Evolutionary conservation across 2,888 invertebrate species (phyloP), one percentile per base, ranked within the genome.

Genomic region (Steinernema scapterisci): DNA sequence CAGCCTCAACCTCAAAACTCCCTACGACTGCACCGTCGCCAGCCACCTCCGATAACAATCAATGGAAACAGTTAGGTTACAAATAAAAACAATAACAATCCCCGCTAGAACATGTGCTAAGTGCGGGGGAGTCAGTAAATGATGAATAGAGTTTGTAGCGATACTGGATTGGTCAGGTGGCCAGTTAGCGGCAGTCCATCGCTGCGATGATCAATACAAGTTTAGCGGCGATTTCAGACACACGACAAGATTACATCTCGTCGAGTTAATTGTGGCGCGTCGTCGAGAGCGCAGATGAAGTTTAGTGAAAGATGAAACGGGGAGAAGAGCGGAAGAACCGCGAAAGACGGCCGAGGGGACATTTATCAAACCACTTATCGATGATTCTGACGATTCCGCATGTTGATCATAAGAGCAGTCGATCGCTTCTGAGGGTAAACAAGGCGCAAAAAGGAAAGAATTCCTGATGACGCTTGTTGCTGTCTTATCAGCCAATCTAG

Each of bases 21-120:
- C 25, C 54, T 3, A 21, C 52, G 11, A 21, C 9, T 9, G 38
- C 38, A 38, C 38, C 52, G n/a, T 21, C 52, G 23, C 19, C 19
- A 52, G 23, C 23, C n/a, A 11, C 31, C 31, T 13, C 27, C 16
- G 63, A 31, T 31, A 63, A 31, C 13, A 31, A 63, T 63, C 63
- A 31, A 63, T 16, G 31, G 31, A 38, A 52, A 52, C 52, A 52
- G 19, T n/a, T 11, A 52, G 19, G 23, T 23, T 13, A 63, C 38
- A 63, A 63, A 63, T 31, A 63, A 63, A 25, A 63, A 63, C 27
- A 63, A 27, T 63, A 31, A 63, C 63, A 63, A 63, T 27, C 27
- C 63, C 9, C 38, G 38, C n/a, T n/a, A 9, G 38, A 63, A 63
- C 63, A 63, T 31, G 63, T 63, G 63, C 63, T 63, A 5, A 25